These are phyloP conservation scores for Aleiodes sp. DNA, from an alignment of 1,140 invertebrate genomes.

Conservation along the genomic window DNA sequence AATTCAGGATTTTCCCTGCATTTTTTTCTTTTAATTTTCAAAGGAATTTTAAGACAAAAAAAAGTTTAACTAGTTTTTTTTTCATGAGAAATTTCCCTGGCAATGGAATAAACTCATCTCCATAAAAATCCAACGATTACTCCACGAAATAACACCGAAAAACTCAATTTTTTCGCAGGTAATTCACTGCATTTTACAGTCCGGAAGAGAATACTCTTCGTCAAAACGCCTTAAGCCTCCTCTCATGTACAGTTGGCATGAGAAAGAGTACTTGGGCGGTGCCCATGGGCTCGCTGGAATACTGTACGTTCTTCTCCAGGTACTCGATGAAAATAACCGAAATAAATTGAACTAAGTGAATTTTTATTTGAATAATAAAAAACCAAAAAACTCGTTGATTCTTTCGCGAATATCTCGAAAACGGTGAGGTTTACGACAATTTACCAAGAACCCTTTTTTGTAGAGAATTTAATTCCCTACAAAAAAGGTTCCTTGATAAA, in stretches of 20 bases:
- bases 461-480: no score
- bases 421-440: no score
- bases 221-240: slow-evolving; percentile 68
- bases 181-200: slow-evolving; percentile 71
- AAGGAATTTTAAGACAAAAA: no score
- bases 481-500: no score
- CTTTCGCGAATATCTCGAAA: no score
- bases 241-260: slow-evolving; percentile 88
- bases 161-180: slow-evolving; percentile 65
- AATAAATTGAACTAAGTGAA: neutral
- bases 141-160: neutral
- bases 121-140: neutral
- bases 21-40: no score
- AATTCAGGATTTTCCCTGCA: no score
- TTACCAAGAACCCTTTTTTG: no score
- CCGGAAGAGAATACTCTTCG: slow-evolving; percentile 71
- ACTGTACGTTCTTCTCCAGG: slow-evolving; percentile 82
- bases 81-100: no score
- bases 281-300: slow-evolving; percentile 91
- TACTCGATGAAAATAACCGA: slow-evolving; percentile 54
- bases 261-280: slow-evolving; percentile 86
- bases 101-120: neutral
- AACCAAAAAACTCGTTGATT: neutral
- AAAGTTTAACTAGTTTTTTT: no score
- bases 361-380: neutral